Conservation (phyloP, 2,113 vertebrate genomes). For the Oxyura jamaicensis region DNA sequence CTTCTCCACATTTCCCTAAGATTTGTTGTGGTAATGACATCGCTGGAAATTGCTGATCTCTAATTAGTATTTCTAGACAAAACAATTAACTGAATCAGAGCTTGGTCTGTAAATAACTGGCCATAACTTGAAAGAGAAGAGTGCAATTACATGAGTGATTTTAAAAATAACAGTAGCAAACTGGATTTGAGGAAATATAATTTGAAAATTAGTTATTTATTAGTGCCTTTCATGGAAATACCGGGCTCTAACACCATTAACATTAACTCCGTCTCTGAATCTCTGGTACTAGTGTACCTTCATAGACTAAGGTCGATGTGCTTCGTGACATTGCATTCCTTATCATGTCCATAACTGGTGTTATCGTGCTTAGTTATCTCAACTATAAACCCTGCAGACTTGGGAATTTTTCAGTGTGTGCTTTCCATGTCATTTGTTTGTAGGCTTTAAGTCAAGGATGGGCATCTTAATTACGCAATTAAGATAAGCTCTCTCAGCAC, state of each 20-base stretch:
- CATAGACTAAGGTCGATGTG: background rate
- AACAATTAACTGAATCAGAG: slow-evolving; percentile 8
- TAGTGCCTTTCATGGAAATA: background rate
- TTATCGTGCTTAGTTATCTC: background rate
- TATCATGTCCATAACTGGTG: background rate
- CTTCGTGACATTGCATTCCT: background rate
- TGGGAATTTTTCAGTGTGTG: background rate
- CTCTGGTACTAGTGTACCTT: background rate
- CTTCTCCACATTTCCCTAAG: slow-evolving; percentile 4
- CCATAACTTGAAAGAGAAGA: background rate
- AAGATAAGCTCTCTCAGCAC: background rate
- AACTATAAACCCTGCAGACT: background rate
- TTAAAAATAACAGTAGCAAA: background rate
- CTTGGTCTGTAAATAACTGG: background rate
- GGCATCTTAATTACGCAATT: background rate
- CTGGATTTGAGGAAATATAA: background rate
- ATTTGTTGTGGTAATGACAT: background rate
- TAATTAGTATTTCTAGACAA: slow-evolving; percentile 20
- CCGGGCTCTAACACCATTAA: background rate
- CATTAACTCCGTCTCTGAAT: background rate
- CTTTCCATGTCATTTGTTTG: background rate
- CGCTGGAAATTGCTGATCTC: background rate
- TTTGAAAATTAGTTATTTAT: background rate
- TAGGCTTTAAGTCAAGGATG: background rate
- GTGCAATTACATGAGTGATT: background rate